Percentiles rank a stretch among this genome's conserved stretches.
Evolutionary conservation across 2,113 vertebrate species (phyloP).

Genomic region (Ochotona curzoniae): DNA sequence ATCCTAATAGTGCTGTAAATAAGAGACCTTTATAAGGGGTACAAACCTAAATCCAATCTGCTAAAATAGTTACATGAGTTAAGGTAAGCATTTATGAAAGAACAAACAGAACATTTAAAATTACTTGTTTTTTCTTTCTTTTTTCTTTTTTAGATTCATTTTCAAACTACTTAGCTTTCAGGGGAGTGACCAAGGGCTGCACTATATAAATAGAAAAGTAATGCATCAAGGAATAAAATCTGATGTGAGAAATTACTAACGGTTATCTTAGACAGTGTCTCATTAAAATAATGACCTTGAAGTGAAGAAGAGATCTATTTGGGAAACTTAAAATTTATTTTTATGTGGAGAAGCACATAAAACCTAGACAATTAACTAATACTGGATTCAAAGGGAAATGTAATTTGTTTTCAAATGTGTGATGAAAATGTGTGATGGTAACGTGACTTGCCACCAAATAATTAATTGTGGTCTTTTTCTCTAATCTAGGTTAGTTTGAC

Average conservation of each 20-base stretch:
- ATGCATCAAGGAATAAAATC: not conserved
- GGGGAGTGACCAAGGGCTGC: not conserved
- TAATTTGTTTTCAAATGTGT: not conserved
- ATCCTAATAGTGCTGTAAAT: constrained; percentile 16
- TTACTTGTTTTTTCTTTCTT: not conserved
- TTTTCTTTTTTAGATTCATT: not conserved
- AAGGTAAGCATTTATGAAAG: not conserved
- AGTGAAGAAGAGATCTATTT: not conserved
- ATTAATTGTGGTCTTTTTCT: constrained; percentile 14
- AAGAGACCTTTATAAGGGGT: not conserved
- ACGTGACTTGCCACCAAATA: not conserved
- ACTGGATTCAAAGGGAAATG: not conserved
- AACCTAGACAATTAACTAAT: constrained; percentile 45
- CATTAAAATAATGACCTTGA: constrained; percentile 30
- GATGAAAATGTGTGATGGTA: not conserved
- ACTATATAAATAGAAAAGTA: not conserved
- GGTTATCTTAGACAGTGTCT: not conserved
- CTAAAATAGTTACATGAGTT: not conserved
- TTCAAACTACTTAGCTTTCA: not conserved
- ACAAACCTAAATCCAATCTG: not conserved
- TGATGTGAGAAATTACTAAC: not conserved
- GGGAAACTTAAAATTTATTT: not conserved
- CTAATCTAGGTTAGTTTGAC: constrained; percentile 25
- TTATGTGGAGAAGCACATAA: not conserved
- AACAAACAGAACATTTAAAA: constrained; percentile 1